Evolutionary conservation across 2,888 invertebrate species (phyloP).

Genomic region (Antitype chi): DNA sequence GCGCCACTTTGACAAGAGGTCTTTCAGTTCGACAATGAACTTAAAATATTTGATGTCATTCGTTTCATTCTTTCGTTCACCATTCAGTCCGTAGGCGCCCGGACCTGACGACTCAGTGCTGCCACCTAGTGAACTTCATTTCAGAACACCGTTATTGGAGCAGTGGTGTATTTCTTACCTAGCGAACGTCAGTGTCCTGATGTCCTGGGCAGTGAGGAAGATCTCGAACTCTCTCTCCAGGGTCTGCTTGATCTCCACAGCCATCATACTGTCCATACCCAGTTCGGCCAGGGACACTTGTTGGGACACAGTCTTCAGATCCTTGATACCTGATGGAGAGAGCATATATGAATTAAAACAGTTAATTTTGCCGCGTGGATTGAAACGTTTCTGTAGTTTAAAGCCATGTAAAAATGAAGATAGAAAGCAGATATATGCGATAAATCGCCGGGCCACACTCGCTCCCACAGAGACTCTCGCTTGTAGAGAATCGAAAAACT

Average conservation of each 20-base stretch:
- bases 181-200: slow-evolving; percentile 94
- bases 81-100: no score
- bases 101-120: no score
- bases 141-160: no score
- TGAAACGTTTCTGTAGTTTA: background rate
- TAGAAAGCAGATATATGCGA: background rate
- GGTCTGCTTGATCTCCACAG: slow-evolving; percentile 98
- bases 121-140: no score
- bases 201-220: slow-evolving; percentile 96
- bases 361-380: background rate
- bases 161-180: slow-evolving; percentile 79
- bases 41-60: no score
- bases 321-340: slow-evolving; percentile 89
- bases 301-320: slow-evolving; percentile 93
- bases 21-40: no score
- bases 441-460: background rate
- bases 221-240: slow-evolving; percentile 97
- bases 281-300: slow-evolving; percentile 96
- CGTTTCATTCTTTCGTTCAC: no score
- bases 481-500: background rate
- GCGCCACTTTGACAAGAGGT: no score
- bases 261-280: slow-evolving; percentile 99
- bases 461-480: background rate
- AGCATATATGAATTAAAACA: background rate
- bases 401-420: background rate